Evolutionary conservation across 2,888 invertebrate genomes (phyloP).

Genomic region (Nomada fabriciana): DNA sequence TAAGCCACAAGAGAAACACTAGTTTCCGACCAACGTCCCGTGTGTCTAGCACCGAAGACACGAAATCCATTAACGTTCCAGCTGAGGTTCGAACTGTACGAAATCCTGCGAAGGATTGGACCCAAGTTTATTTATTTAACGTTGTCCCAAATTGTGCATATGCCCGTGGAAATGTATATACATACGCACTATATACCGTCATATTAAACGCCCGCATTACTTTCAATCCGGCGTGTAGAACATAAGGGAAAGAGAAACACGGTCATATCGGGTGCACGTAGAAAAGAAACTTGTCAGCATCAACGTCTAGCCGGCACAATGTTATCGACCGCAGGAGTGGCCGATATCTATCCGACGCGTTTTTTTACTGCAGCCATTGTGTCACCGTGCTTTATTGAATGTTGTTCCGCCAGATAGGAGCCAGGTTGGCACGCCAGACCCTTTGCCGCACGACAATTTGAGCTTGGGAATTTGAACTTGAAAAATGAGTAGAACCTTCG

Average conservation of each 20-base stretch:
- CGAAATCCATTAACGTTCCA: conserved; percentile 49
- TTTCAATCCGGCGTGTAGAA: conserved; percentile 17
- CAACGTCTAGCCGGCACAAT: conserved; percentile 56
- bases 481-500: background rate
- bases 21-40: background rate
- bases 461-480: conserved; percentile 25
- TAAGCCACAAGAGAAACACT: background rate
- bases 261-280: conserved; percentile 16
- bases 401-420: conserved; percentile 23
- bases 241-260: conserved; percentile 15
- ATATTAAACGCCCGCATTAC: conserved; percentile 61
- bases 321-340: conserved; percentile 61
- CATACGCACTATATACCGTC: conserved; percentile 46
- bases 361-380: conserved; percentile 31
- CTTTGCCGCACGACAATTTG: background rate
- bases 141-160: conserved; percentile 12
- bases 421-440: background rate
- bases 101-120: background rate
- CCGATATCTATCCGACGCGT: conserved; percentile 35
- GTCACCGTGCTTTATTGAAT: conserved; percentile 50
- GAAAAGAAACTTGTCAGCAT: conserved; percentile 60
- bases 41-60: background rate
- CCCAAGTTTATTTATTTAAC: conserved; percentile 52
- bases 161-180: conserved; percentile 54
- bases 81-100: background rate